Evolutionary conservation across 2,797 vertebrate species (phyloP), one percentile per base, ranked within the genome.

Genomic region (Parauchenoglanis ngamensis): DNA sequence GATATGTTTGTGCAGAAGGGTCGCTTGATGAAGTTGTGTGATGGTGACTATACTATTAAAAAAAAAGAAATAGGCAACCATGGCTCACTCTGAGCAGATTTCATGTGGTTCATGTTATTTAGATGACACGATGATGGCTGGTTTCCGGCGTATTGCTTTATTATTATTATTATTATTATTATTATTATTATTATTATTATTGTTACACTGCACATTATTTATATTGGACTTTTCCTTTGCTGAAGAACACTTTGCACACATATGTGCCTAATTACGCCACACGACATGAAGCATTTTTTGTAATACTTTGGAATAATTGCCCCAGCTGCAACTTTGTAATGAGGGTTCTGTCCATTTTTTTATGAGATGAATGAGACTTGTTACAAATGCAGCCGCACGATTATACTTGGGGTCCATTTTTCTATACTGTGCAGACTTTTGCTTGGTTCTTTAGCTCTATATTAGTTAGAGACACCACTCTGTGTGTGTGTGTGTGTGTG

Each of bases 21-120:
- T 95, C 94, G 94, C 94, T 95, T 96, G 95, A 95, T 95, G 93
- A 96, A 96, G 95, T 96, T 96, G 95, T 96, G 95, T 96, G 96
- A 96, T 96, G 95, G 96, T 96, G 94, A 96, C 94, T 96, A 95
- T 96, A 95, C 94, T 96, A 96, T 96, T 96, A 78, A 83, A 83
- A 95, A 96, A 95, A 95, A 94, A 93, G 92, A 96, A 95, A 95
- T 95, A 95, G 95, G 95, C 95, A 96, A 96, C 94, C 88, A 94
- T 94, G 95, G 95, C 93, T 96, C 94, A 90, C 94, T 95, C 92
- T 95, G 95, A 94, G 94, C 92, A 94, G 92, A 94, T 94, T 95
- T 94, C 92, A 91, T 96, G 90, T 90, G 87, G 28, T 65, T 86
- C 15, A 90, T 87, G 89, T 88, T 86, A 72, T 85, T 52, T 21